phyloP scores from a whole-genome alignment of 2,888 invertebrate genomes.

The Lepidochitona cinerea region DNA sequence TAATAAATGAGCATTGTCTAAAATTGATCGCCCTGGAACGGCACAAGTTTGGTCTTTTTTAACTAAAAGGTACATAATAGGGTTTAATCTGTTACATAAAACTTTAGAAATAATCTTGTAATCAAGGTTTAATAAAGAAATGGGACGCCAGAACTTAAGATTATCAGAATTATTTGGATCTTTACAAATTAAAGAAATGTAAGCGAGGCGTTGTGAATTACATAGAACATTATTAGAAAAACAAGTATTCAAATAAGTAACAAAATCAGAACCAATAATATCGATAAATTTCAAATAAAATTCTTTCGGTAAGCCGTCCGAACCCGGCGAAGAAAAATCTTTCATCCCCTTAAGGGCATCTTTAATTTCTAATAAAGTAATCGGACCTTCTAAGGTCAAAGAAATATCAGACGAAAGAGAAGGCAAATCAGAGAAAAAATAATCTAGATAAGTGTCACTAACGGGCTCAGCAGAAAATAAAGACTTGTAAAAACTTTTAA shows the following conservation, averaged over 20 bases:
- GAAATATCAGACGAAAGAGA: neutral
- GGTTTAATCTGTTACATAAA: slow-evolving; percentile 27
- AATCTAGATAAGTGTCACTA: neutral
- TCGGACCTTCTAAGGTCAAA: neutral
- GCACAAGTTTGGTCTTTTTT: slow-evolving; percentile 36
- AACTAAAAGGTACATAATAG: slow-evolving; percentile 28
- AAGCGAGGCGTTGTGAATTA: neutral
- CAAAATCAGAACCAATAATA: neutral
- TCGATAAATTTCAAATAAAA: slow-evolving; percentile 12
- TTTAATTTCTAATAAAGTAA: neutral
- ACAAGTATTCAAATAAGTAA: neutral
- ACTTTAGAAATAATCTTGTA: slow-evolving; percentile 39
- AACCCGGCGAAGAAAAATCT: slow-evolving; percentile 2
- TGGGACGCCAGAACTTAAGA: slow-evolving; percentile 39
- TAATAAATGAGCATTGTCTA: slow-evolving; percentile 36
- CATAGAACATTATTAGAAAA: slow-evolving; percentile 1
- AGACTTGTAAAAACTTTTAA: neutral
- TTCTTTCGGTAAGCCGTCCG: slow-evolving; percentile 13
- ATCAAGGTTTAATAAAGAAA: slow-evolving; percentile 39
- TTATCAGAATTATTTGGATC: slow-evolving; percentile 21
- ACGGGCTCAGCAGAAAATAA: slow-evolving; percentile 4
- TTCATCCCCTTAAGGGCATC: slow-evolving; percentile 2
- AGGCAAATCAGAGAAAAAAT: slow-evolving; percentile 9
- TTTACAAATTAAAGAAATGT: slow-evolving; percentile 34
- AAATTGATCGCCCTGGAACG: slow-evolving; percentile 35